Evolutionary conservation across 2,113 vertebrate species (phyloP), one percentile per base, ranked within the genome.

Genomic region (Eulemur macaco): DNA sequence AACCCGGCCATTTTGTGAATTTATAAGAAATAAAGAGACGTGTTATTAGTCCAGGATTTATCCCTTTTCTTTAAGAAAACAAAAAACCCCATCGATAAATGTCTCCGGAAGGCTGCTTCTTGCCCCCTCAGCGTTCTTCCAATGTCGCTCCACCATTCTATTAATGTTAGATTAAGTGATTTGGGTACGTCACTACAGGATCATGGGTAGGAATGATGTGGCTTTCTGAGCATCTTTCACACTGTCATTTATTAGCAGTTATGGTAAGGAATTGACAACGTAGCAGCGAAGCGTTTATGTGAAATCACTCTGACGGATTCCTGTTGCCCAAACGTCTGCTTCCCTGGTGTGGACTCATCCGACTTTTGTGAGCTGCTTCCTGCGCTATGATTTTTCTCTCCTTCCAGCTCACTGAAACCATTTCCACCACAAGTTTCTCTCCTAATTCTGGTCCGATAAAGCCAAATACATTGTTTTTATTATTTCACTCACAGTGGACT

Each of bases 21-120:
- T 96, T 96, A 93, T 96, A 95, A 97, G 97, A 98, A 98, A 96
- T 81, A 97, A 84, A 96, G 83, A 98, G 96, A 98, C 84, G 90
- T 85, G 93, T 95, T 90, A 73, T 97, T 97, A 97, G 97, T 96
- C 95, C 54, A 97, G 93, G 96, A 95, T 54, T 82, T 94, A 93
- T 97, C 97, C 97, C 93, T 97, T 97, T 98, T 98, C 96, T 97
- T 98, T 91, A 96, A 96, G 68, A 68, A 77, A 64, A 64, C 25
- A 71, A 96, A 81, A 74, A 96, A 96, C 66, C 90, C 95, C 92
- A 94, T 87, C 96, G 97, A 96, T 95, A 52, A 97, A 97, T 91
- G 86, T 94, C 80, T 95, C 89, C 94, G 94, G 95, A 96, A 97
- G 92, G 82, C 94, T 95, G 52, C 95, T 93, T 96, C 97, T 97